Base-by-base conservation (phyloP, 2,113 vertebrate genomes). In the Callaeas wilsoni region DNA sequence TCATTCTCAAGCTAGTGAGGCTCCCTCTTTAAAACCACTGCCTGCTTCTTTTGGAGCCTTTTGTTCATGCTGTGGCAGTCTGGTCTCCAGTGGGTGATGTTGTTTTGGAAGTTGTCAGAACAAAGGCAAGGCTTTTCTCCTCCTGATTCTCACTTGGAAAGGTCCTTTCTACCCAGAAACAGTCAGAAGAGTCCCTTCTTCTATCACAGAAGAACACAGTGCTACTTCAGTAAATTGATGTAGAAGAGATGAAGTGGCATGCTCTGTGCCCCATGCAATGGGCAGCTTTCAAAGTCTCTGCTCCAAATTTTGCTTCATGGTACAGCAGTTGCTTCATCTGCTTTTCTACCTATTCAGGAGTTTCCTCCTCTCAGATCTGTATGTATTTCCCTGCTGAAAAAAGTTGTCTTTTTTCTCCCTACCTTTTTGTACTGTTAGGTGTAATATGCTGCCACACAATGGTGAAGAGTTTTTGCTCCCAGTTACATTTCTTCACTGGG, bases 61-160 rank as follows among this genome's bases (percentile, higher is more conserved):
- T 82, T 26, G 6, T 85, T 83, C 7, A 4, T 33, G 41, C 41
- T 87, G 33, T 7, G 5, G 47, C 35, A 60, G 32, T 47, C 52
- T 81, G 26, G 9, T 74, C 9, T 74, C 30, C 1, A 4, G 12
- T 86, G 35, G 30, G 10, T 49, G 42, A 59, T 0, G 0, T 44
- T 80, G 25, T 44, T 84, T 79, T 59, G 42, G 18, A 44, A 77
- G 29, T 9, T 74, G 29, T 84, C 67, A 90, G 71, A 89, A 68
- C 25, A 96, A 76, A 49, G 46, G 12, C 46, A 87, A 84, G 47
- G 57, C 32, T 62, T 44, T 62, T 84, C 17, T 92, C 9, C 33
- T 92, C 35, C 35, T 60, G 21, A 52, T 76, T 62, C 47, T 93
- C 23, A n/a, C 29, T 73, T 74, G 35, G 46, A 86, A 55, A 50